phyloP scores from a whole-genome alignment of 2,888 invertebrate species.

The Strigamia maritima region DNA sequence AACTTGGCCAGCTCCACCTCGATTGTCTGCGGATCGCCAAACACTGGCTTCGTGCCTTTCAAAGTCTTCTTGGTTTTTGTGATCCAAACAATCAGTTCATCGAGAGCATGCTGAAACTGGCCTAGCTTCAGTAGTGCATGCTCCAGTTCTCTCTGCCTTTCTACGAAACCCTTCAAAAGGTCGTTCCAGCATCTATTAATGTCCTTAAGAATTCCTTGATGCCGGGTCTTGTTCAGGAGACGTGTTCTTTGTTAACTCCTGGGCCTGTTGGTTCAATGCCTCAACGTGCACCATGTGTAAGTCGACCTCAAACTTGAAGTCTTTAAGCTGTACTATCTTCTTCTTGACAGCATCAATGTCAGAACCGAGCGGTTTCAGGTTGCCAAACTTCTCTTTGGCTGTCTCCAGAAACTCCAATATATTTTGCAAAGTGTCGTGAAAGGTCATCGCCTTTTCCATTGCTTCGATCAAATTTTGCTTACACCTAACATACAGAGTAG shows the following conservation, averaged over 20 bases:
- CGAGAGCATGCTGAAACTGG: conserved; percentile 94
- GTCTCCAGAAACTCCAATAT: conserved; percentile 82
- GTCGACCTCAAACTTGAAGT: conserved; percentile 93
- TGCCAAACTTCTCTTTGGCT: conserved; percentile 80
- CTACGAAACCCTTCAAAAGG: conserved; percentile 84
- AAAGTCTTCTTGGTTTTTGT: conserved; percentile 81
- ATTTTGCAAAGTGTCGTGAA: conserved; percentile 88
- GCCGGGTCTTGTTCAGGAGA: conserved; percentile 89
- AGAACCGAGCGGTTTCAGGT: conserved; percentile 82
- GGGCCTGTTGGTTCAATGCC: conserved; percentile 92
- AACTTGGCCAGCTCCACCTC: conserved; percentile 95
- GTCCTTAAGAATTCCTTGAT: conserved; percentile 75
- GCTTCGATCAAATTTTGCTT: conserved; percentile 94
- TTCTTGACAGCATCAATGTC: conserved; percentile 92
- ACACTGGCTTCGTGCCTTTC: conserved; percentile 81
- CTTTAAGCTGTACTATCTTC: conserved; percentile 86
- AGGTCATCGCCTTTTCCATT: conserved; percentile 88
- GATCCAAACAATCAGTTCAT: conserved; percentile 92
- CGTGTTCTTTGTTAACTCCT: conserved; percentile 88
- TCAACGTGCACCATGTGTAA: conserved; percentile 98
- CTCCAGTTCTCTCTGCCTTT: conserved; percentile 85
- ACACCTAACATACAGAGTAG: conserved; percentile 81
- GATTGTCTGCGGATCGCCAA: conserved; percentile 88
- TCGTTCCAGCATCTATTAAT: conserved; percentile 93
- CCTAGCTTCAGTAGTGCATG: conserved; percentile 88